Evolutionary conservation across 2,113 vertebrate genomes (phyloP).

Genomic region (Acanthochromis polyacanthus): DNA sequence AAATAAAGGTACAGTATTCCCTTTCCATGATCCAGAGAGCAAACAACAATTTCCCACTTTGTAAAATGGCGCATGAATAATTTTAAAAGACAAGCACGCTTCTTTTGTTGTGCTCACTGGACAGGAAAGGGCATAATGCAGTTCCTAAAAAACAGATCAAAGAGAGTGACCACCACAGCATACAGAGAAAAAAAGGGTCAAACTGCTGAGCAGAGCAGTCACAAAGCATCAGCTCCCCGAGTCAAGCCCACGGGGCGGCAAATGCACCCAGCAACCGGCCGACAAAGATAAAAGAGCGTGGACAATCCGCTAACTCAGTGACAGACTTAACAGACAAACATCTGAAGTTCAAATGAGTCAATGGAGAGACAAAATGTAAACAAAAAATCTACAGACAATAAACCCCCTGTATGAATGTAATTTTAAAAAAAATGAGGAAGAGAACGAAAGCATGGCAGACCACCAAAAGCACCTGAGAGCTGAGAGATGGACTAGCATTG

Average conservation of each 20-base stretch:
- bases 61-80: slow-evolving; percentile 35
- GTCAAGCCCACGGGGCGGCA: slow-evolving; percentile 35
- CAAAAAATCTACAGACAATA: slow-evolving; percentile 51
- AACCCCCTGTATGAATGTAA: slow-evolving; percentile 24
- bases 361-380: slow-evolving; percentile 59
- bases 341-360: slow-evolving; percentile 68
- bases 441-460: slow-evolving; percentile 84
- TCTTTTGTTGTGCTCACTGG: slow-evolving; percentile 58
- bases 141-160: slow-evolving; percentile 73
- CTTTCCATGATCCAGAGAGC: slow-evolving; percentile 64
- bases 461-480: slow-evolving; percentile 88
- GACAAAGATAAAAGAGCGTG: slow-evolving; percentile 70
- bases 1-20: slow-evolving; percentile 85
- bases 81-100: slow-evolving; percentile 22
- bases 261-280: slow-evolving; percentile 63
- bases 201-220: slow-evolving; percentile 69
- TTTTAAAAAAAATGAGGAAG: slow-evolving; percentile 44
- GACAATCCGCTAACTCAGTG: slow-evolving; percentile 77
- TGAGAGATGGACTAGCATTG: slow-evolving; percentile 83
- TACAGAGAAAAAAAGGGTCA: slow-evolving; percentile 67
- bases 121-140: slow-evolving; percentile 79
- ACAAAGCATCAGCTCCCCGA: slow-evolving; percentile 66
- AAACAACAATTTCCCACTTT: slow-evolving; percentile 53
- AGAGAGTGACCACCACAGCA: slow-evolving; percentile 78
- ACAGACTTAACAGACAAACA: slow-evolving; percentile 73